A percentile compares a stretch with the other conserved stretches of the same genome.
These are phyloP conservation scores for Antitype chi DNA, from an alignment of 2,888 invertebrate genomes.

Conservation along the genomic window DNA sequence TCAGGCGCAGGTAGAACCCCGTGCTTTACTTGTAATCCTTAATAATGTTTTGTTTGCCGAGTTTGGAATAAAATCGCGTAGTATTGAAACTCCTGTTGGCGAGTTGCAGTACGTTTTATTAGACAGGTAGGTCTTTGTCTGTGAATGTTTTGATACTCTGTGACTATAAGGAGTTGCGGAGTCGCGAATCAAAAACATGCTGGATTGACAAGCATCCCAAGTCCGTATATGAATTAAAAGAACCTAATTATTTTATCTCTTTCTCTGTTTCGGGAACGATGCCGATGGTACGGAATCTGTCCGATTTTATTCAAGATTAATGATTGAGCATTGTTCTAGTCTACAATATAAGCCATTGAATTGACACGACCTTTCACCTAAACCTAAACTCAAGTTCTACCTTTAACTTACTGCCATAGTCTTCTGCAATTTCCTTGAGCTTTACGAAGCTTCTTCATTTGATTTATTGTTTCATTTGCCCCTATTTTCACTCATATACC, in stretches of 20 bases:
- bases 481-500: neutral
- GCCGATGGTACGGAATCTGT: neutral
- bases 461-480: neutral
- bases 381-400: neutral
- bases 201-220: neutral
- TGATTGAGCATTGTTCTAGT: neutral
- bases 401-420: neutral
- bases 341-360: neutral
- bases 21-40: conserved; percentile 61
- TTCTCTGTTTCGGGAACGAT: neutral
- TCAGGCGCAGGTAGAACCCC: conserved; percentile 60
- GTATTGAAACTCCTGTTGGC: conserved; percentile 48
- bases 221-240: neutral
- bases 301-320: neutral
- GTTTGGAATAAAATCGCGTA: conserved; percentile 54
- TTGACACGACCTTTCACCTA: neutral
- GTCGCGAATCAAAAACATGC: conserved; percentile 3
- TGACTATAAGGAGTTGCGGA: conserved; percentile 1
- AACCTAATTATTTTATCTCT: neutral
- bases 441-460: neutral
- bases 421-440: neutral
- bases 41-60: conserved; percentile 64
- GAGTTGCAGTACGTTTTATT: conserved; percentile 29
- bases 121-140: conserved; percentile 13
- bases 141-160: neutral